phyloP scores from a whole-genome alignment of 2,888 invertebrate species.

The Lysandra bellargus region DNA sequence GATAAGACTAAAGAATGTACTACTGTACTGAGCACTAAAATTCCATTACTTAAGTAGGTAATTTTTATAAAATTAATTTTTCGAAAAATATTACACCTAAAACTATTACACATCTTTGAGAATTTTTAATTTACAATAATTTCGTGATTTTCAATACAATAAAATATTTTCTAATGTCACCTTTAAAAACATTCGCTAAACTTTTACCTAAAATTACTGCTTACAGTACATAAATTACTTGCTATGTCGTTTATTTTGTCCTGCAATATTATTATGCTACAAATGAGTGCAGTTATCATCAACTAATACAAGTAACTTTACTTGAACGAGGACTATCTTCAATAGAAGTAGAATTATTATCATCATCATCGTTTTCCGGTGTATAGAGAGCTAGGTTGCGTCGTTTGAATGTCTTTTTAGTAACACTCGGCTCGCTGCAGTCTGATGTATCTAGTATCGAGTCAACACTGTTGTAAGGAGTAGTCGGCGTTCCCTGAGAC shows the following conservation, averaged over 20 bases:
- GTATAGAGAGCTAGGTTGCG: conserved; percentile 70
- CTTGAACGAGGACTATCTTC: conserved; percentile 52
- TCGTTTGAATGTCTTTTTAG: conserved; percentile 68
- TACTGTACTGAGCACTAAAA: neutral
- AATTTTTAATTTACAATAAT: conserved; percentile 22
- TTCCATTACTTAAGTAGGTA: neutral
- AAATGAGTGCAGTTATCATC: conserved; percentile 3
- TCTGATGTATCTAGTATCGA: conserved; percentile 52
- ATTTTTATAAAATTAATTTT: neutral
- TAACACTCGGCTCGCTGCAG: conserved; percentile 56
- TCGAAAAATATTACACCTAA: neutral
- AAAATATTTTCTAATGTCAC: neutral
- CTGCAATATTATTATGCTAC: neutral
- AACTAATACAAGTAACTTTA: conserved; percentile 52
- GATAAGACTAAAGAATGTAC: neutral
- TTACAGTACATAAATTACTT: neutral
- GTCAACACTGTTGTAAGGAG: conserved; percentile 48
- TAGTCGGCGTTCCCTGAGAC: conserved; percentile 46
- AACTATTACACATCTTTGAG: neutral
- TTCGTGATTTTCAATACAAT: neutral
- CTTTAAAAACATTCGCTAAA: conserved; percentile 6
- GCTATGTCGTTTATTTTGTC: neutral
- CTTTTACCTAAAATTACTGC: neutral
- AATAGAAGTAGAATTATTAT: conserved; percentile 46
- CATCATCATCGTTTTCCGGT: conserved; percentile 55